Percentiles rank a stretch among this genome's conserved stretches.
Conservation (phyloP, 23 tunicate species). For the Pegea sp. region DNA sequence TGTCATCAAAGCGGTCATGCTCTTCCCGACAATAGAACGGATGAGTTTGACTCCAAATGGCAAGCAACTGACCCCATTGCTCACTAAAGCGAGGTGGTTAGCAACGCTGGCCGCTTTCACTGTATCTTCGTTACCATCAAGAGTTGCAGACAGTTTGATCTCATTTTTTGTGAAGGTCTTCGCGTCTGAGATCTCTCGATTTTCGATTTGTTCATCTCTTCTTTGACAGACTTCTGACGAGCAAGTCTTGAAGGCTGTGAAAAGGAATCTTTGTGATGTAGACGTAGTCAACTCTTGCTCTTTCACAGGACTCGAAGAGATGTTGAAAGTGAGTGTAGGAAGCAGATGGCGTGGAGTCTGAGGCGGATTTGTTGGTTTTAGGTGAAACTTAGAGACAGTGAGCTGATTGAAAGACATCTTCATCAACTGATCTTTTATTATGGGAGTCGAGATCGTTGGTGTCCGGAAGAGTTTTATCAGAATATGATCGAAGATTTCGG, state of each 20-base stretch:
- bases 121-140: conserved; percentile 14
- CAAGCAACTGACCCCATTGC: conserved; percentile 23
- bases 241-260: conserved; percentile 4
- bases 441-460: conserved; percentile 63
- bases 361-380: too few species aligned
- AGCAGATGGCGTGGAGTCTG: too few species aligned
- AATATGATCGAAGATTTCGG: conserved; percentile 6
- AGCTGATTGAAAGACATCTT: conserved; percentile 12
- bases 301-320: conserved; percentile 63
- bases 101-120: conserved; percentile 4
- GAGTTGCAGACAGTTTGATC: conserved; percentile 7
- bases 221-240: neutral
- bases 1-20: conserved; percentile 26
- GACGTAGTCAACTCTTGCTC: conserved; percentile 22
- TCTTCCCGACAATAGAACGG: conserved; percentile 73
- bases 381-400: conserved; percentile 49
- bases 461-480: conserved; percentile 38
- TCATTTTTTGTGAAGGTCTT: conserved; percentile 12
- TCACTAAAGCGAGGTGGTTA: conserved; percentile 33
- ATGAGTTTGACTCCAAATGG: conserved; percentile 67
- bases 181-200: too few species aligned
- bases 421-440: conserved; percentile 57
- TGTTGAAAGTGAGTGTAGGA: conserved; percentile 46
- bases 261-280: conserved; percentile 6
- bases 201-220: too few species aligned